Percentiles rank a stretch among this genome's conserved stretches.
These are phyloP conservation scores for Melanogrammus aeglefinus DNA, from an alignment of 2,797 vertebrate genomes.

Conservation along the genomic window DNA sequence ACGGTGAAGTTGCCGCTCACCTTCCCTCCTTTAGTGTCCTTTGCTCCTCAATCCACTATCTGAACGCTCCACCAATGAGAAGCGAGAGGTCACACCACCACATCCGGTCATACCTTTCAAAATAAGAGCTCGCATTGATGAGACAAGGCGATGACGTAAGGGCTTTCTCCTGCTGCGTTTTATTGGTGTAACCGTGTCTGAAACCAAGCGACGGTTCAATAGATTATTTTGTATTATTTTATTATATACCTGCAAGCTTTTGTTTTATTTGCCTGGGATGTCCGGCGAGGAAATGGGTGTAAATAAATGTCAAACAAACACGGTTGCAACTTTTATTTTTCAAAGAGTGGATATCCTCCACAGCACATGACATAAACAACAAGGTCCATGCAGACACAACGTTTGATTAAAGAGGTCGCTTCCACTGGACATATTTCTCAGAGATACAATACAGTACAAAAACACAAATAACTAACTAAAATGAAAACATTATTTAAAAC, in stretches of 20 bases:
- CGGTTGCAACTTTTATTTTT: too few relatives aligned
- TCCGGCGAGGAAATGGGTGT: too few relatives aligned
- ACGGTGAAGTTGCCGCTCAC: neutral
- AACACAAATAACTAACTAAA: neutral
- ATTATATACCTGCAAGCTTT: too few relatives aligned
- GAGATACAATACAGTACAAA: constrained; percentile 33
- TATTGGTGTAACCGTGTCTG: neutral
- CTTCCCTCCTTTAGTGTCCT: neutral
- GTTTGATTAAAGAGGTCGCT: neutral
- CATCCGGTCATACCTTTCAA: neutral
- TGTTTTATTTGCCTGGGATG: too few relatives aligned
- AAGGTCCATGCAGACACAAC: neutral
- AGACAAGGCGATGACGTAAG: neutral
- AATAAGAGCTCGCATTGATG: neutral
- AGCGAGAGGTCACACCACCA: neutral
- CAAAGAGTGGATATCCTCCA: neutral
- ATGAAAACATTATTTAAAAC: neutral
- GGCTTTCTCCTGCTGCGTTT: neutral
- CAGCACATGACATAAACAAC: neutral
- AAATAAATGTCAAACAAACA: neutral
- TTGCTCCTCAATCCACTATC: neutral
- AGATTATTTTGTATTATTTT: too few relatives aligned
- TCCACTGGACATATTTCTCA: neutral
- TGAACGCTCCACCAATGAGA: neutral
- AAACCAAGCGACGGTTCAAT: neutral